Base-by-base conservation (phyloP, 2,113 vertebrate species). In the Cnemophilus loriae region DNA sequence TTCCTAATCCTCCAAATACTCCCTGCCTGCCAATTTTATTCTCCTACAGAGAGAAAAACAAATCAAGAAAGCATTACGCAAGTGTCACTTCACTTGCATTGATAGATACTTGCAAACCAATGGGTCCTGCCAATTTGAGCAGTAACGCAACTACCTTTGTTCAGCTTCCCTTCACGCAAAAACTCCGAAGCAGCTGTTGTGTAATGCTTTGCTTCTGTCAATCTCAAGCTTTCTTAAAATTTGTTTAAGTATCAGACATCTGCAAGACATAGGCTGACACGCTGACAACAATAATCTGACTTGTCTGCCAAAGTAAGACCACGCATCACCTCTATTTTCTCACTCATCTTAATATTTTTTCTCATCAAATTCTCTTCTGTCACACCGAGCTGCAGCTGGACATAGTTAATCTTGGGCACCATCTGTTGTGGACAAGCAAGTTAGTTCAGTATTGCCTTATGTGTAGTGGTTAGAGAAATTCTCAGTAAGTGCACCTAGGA, bases 1-100 rank as follows among this genome's bases (percentile, higher is more conserved):
- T 90, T 89, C 93, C 76, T 74, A 86, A 91, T 59, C 75, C 69
- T 84, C 71, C 52, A 46, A 39, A 41, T 35, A 49, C 69, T 65
- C 80, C 93, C 39, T 70, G 87, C 93, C 39, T 70, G 87, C 80
- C 95, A 91, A 95, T 83, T 92, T 77, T 80, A 73, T 52, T 84
- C 74, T 88, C 47, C 78, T 88, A 81, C 65, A 33, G 89, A 65
- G 73, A 95, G 94, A 89, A 90, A 94, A 93, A 93, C 90, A 93
- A 90, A 92, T 39, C 92, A 85, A 95, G 92, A 78, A 87, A 94
- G 39, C 56, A 65, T 96, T 96, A 95, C 28, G 17, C 96, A 97
- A 96, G 78, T 74, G 27, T 90, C 49, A 42, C 23, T 89, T 84
- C 67, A 55, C 64, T 82, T 52, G 75, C 75, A 84, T 70, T 37